phyloP scores from a whole-genome alignment of 2,888 invertebrate species.

The Ormyrus rosae region DNA sequence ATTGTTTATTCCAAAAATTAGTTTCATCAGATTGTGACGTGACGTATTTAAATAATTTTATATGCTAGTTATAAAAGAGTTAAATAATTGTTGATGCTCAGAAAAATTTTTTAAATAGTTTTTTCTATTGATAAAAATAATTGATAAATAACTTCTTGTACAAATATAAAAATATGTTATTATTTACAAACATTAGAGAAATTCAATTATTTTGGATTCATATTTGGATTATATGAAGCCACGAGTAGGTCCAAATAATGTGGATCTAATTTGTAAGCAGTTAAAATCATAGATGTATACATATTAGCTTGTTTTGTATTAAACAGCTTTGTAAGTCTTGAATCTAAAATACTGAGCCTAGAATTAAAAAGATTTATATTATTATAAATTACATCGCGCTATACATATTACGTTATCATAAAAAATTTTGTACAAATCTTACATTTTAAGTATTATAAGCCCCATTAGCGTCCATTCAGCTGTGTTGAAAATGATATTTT shows the following conservation, averaged over 20 bases:
- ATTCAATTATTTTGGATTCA: constrained; percentile 38
- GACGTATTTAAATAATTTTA: not conserved
- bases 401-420: constrained; percentile 13
- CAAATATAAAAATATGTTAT: constrained; percentile 45
- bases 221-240: constrained; percentile 51
- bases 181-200: not conserved
- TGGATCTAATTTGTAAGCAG: constrained; percentile 70
- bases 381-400: constrained; percentile 21
- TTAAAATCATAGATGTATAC: constrained; percentile 71
- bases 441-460: constrained; percentile 83
- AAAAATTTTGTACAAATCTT: constrained; percentile 66
- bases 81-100: constrained; percentile 9
- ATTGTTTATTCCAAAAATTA: too few relatives aligned
- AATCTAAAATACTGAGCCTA: constrained; percentile 69
- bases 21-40: too few relatives aligned
- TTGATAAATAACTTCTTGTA: constrained; percentile 21
- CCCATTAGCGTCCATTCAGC: constrained; percentile 84
- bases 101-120: constrained; percentile 9
- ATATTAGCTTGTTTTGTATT: constrained; percentile 66
- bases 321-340: constrained; percentile 64
- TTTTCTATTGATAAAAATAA: constrained; percentile 10
- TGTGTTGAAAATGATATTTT: constrained; percentile 85
- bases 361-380: not conserved
- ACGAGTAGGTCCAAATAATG: constrained; percentile 69
- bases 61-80: constrained; percentile 9